Evolutionary conservation across 2,888 invertebrate species (phyloP).

Genomic region (Eupithecia exiguata): DNA sequence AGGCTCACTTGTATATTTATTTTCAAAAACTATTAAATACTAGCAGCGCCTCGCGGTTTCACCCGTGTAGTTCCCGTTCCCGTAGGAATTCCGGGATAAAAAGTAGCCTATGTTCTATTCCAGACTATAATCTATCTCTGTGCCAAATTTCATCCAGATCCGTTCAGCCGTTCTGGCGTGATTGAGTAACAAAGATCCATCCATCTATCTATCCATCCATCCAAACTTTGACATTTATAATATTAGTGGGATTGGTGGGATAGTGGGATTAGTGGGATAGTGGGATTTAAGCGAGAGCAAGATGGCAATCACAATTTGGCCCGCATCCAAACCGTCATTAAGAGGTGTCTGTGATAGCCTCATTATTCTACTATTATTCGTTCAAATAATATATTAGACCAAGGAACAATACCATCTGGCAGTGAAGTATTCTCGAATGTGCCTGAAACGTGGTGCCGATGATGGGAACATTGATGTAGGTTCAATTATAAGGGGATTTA

Average conservation of each 20-base stretch:
- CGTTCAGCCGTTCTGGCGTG: no score
- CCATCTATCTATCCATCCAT: no score
- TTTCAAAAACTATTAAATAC: not conserved
- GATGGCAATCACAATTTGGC: not conserved
- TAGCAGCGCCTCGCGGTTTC: no score
- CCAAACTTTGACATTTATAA: no score
- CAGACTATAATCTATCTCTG: no score
- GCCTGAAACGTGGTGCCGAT: slow-evolving; percentile 46
- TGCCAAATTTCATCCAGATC: no score
- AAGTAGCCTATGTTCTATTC: no score
- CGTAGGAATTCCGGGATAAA: no score
- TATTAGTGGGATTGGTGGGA: no score
- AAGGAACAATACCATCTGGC: slow-evolving; percentile 39
- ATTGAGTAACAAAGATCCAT: no score
- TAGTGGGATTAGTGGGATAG: no score
- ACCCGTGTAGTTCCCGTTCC: no score
- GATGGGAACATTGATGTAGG: slow-evolving; percentile 49
- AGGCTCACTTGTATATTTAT: not conserved
- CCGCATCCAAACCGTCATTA: slow-evolving; percentile 1
- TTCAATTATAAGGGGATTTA: slow-evolving; percentile 63
- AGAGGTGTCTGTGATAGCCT: slow-evolving; percentile 21
- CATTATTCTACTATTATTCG: slow-evolving; percentile 30
- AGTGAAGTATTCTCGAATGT: slow-evolving; percentile 40
- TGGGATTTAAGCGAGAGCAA: not conserved
- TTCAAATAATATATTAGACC: slow-evolving; percentile 34